Percentiles rank a stretch among this genome's conserved stretches.
Conservation (phyloP, 2,888 invertebrate species). For the Limnephilus marmoratus region DNA sequence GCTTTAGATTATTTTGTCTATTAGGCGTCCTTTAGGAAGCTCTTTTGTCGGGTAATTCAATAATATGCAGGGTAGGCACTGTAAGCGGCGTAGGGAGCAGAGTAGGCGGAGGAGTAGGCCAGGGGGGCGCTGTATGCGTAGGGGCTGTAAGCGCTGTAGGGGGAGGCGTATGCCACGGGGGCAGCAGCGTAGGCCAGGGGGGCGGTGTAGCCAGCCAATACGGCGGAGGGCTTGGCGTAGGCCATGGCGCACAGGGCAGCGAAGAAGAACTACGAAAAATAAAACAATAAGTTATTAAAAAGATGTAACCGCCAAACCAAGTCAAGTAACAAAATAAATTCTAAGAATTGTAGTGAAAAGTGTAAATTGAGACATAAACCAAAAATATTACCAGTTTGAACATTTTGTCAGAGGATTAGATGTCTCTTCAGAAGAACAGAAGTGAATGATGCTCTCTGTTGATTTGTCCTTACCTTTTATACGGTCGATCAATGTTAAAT, state of each 20-base stretch:
- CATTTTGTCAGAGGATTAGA: slow-evolving; percentile 57
- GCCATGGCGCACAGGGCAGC: slow-evolving; percentile 58
- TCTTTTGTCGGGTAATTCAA: neutral
- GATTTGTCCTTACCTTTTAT: neutral
- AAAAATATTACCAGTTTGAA: slow-evolving; percentile 62
- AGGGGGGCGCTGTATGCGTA: slow-evolving; percentile 39
- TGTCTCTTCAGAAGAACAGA: neutral
- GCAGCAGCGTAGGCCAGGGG: slow-evolving; percentile 53
- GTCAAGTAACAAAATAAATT: neutral
- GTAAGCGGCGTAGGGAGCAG: slow-evolving; percentile 36
- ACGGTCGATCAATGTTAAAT: neutral
- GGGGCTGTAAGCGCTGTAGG: neutral
- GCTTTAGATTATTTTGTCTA: no score
- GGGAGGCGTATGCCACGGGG: neutral
- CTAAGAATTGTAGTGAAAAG: neutral
- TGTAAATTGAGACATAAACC: no score
- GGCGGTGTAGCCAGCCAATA: neutral
- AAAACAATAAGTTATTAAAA: neutral
- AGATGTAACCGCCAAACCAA: no score
- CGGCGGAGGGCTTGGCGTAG: slow-evolving; percentile 57
- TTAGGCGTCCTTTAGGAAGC: no score
- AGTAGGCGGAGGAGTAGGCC: slow-evolving; percentile 45
- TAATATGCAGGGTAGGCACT: slow-evolving; percentile 33
- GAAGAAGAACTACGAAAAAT: slow-evolving; percentile 32
- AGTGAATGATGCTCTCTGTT: neutral